Base-by-base conservation (phyloP, 2,797 vertebrate species). In the Sorex maritimensis region DNA sequence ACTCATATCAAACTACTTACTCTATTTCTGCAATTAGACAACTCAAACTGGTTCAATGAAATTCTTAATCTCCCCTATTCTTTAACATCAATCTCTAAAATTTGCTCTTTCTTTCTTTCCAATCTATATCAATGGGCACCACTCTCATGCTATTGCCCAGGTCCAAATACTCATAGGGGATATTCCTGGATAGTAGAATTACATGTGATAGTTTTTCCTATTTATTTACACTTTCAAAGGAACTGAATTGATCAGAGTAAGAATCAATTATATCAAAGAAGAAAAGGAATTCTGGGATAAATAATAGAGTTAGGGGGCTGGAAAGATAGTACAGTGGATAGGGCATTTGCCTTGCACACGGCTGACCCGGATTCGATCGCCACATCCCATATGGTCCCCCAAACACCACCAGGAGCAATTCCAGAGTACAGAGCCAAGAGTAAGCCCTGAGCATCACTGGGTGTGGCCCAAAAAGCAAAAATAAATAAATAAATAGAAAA, bases 201-300 rank as follows among this genome's bases (percentile, higher is more conserved):
- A 30, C 0, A 30, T 34, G 4, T 41, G 46, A 69, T 49, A 15
- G 84, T 80, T 94, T 85, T 34, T 74, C 19, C 2, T 73, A 52
- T 94, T 79, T 65, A 85, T 81, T 82, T 83, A 26, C 34, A 77
- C 23, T 61, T 23, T 63, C 63, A n/a, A 85, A n/a, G 72, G 52
- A 87, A 10, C 24, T 82, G 13, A 34, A 63, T 61, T 46, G 77
- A 67, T 65, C 30, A 83, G 73, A 92, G 73, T 41, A 88, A 77
- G 13, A 67, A 65, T 38, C 26, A 75, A 26, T 78, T 30, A 58
- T 23, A 65, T 30, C 75, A 11, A 41, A 90, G 65, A 88, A 80
- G 26, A 8, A 19, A 79, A 41, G 26, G 11, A 19, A 87, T 26
- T 82, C 61, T 79, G 78, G 34, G 86, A 86, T 86, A 68, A 88